A percentile compares a stretch with the other conserved stretches of the same genome.
Conservation (phyloP, 1,140 invertebrate genomes). For the Portunus trituberculatus region DNA sequence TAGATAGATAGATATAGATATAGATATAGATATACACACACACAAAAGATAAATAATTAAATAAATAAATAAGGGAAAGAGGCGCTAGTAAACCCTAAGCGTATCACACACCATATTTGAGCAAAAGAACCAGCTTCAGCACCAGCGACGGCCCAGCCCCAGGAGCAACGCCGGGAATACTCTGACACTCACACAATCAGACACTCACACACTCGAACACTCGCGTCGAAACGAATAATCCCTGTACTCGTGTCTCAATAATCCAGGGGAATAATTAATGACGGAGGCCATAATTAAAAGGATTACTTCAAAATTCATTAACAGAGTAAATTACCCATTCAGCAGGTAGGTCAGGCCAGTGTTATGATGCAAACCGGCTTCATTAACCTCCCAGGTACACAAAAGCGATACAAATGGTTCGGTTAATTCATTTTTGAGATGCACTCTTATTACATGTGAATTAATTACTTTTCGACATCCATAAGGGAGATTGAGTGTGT, state of each 20-base stretch:
- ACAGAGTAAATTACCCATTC: background rate
- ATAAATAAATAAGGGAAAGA: too few species aligned
- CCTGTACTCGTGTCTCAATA: background rate
- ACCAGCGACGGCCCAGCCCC: background rate
- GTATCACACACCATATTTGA: background rate
- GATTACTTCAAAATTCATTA: constrained; percentile 24
- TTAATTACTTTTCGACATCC: background rate
- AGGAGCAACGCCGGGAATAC: background rate
- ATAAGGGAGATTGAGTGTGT: background rate
- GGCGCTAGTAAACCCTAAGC: too few species aligned
- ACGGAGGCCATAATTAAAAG: background rate
- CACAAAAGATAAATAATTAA: too few species aligned
- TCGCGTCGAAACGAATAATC: background rate
- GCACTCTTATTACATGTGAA: background rate
- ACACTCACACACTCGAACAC: background rate
- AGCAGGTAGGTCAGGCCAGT: background rate
- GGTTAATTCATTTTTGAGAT: background rate
- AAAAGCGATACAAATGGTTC: background rate
- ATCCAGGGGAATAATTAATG: background rate
- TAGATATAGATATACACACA: too few species aligned
- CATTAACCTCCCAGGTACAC: background rate
- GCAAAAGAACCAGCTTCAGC: background rate
- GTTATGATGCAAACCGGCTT: background rate
- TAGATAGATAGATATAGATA: too few species aligned
- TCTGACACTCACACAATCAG: background rate